Evolutionary conservation across 2,113 vertebrate genomes (phyloP), one percentile per base, ranked within the genome.

Genomic region (Fulmarus glacialis): DNA sequence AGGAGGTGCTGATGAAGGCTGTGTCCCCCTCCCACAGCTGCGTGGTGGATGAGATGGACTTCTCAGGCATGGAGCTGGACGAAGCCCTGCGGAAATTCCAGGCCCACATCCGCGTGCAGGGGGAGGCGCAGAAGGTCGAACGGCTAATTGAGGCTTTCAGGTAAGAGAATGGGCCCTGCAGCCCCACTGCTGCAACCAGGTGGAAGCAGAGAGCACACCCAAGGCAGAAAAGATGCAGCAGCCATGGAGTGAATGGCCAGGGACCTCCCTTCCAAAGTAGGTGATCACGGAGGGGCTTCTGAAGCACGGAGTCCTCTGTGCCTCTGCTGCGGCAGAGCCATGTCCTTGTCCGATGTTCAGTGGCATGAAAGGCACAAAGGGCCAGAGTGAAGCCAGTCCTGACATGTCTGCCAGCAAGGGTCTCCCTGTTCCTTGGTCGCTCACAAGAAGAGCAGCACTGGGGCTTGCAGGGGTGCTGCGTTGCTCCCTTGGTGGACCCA

Each of bases 71-170:
- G 99, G 99, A 99, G 98, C 98, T 99, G 93, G 99, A 99, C 0
- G 99, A 99, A 97, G 99, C 99, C 27, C 97, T 99, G 94, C 96
- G 99, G 88, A 99, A 99, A 97, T 99, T 99, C 97, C 99, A 99
- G 98, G 99, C 99, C 6, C 99, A 99, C 85, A 99, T 99, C 85
- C 99, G 99, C 0, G 99, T 99, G 68, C 99, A 99, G 92, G 99
- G 99, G 15, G 99, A 99, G 83, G 99, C 99, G 0, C 99, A 99
- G 98, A 99, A 99, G 98, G 99, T 99, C n/a, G 99, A 99, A 96
- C 97, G 99, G 93, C 99, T 99, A 93, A 99, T 99, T n/a, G 99
- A 99, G 97, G 99, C 99, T 34, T 99, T 99, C 98, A 99, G 99
- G 99, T 99, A 92, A 96, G 97, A 70, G 30, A 19, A 18, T 11